These are phyloP conservation scores for Aeoliscus strigatus DNA, from an alignment of 2,797 vertebrate genomes.

Conservation along the genomic window DNA sequence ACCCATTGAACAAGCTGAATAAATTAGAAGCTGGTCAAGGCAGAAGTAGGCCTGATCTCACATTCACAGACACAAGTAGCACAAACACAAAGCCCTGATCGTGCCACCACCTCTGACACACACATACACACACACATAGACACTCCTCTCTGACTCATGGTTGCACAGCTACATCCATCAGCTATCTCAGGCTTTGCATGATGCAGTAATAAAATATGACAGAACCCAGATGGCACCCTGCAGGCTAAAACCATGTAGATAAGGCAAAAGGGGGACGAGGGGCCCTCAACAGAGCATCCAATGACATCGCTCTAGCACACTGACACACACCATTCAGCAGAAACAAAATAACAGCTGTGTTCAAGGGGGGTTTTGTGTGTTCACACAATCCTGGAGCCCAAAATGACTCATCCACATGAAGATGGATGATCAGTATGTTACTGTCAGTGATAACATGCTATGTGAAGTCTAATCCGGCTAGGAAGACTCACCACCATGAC, in stretches of 20 bases:
- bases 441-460: constrained; percentile 30
- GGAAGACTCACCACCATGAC: constrained; percentile 14
- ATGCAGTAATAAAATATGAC: constrained; percentile 59
- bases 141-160: constrained; percentile 29
- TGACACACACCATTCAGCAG: constrained; percentile 2
- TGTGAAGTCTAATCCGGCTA: constrained; percentile 39
- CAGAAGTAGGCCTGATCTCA: constrained; percentile 2
- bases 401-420: constrained; percentile 8
- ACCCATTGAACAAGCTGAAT: too few relatives aligned
- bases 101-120: constrained; percentile 8
- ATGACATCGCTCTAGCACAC: constrained; percentile 10
- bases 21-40: too few relatives aligned
- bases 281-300: constrained; percentile 29
- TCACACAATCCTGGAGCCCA: constrained; percentile 13
- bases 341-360: constrained; percentile 2
- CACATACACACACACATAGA: constrained; percentile 6
- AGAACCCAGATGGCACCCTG: constrained; percentile 67
- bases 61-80: background rate
- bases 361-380: constrained; percentile 8
- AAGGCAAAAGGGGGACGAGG: constrained; percentile 29
- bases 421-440: constrained; percentile 14
- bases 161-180: constrained; percentile 28
- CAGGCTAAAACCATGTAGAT: constrained; percentile 53
- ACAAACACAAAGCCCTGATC: background rate
- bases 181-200: constrained; percentile 34